A percentile compares a stretch with the other conserved stretches of the same genome.
Conservation (phyloP, 1,140 invertebrate genomes). For the Metopolophium dirhodum region DNA sequence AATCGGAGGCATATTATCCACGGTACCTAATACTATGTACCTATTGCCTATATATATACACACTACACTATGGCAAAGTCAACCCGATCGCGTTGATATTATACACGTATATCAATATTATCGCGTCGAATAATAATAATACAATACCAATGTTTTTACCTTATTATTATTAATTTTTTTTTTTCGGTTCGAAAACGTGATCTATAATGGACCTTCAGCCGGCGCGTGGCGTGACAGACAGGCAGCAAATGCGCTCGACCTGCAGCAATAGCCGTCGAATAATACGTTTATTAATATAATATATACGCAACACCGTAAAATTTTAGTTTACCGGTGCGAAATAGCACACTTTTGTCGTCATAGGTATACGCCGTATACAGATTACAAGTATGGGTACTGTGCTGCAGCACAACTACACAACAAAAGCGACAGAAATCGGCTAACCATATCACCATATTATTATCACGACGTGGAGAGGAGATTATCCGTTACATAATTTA, state of each 20-base stretch:
- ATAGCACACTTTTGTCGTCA: not conserved
- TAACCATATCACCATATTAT: not conserved
- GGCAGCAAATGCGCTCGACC: constrained; percentile 24
- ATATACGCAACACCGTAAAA: constrained; percentile 35
- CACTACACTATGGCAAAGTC: not conserved
- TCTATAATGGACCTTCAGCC: constrained; percentile 38
- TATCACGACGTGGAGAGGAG: not conserved
- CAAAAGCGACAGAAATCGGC: not conserved
- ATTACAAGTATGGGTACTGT: not conserved
- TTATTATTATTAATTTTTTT: not conserved
- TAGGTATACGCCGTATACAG: not conserved
- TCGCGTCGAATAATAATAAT: not conserved
- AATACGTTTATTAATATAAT: constrained; percentile 20
- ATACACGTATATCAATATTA: not conserved
- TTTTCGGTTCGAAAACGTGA: constrained; percentile 34
- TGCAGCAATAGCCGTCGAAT: not conserved
- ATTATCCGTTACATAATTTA: not conserved
- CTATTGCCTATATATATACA: not conserved
- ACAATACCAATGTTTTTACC: not conserved
- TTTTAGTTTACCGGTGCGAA: constrained; percentile 16
- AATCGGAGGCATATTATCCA: not conserved
- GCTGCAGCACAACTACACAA: not conserved
- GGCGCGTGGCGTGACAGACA: constrained; percentile 40
- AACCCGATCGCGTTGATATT: not conserved
- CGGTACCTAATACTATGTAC: not conserved